Base-by-base conservation (phyloP, 2,113 vertebrate genomes). In the Hystrix brachyura region DNA sequence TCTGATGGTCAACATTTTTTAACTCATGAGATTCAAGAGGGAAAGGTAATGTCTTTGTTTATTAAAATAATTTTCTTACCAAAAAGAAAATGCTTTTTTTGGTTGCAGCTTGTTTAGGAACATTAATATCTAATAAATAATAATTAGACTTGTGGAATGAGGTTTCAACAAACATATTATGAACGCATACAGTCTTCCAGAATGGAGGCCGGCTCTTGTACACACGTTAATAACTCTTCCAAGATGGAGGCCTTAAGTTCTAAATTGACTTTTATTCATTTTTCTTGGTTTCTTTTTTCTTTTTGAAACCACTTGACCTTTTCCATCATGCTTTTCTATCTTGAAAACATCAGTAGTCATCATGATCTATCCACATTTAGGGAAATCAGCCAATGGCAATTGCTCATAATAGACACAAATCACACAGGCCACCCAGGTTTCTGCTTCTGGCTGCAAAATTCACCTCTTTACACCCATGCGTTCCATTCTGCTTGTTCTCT, bases 31-130 rank as follows among this genome's bases (percentile, higher is more conserved):
- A 87, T 60, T 86, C 59, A 94, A 92, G 85, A 93, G 27, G 59
- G 9, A 90, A 67, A 95, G 90, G 72, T 64, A 84, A 5, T 67
- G 3, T n/a, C 78, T 57, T 93, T 3, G 59, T 64, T 92, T 57
- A 60, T 95, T 86, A 86, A 97, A 95, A 96, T 29, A 96, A 76
- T 81, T 93, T 94, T 78, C 29, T 55, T 84, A 92, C 94, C 43
- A 89, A 92, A 96, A 95, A 88, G 48, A 96, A 97, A 96, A 62
- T 83, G 8, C 3, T 93, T 10, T 81, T 93, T 96, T 82, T 85
- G 86, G 60, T 23, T 84, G 84, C 12, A 83, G 32, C 82, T 78
- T 78, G 11, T 91, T 91, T 38, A 13, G 69, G 12, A 83, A 21
- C 17, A 67, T 79, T 95, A 78, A 88, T 55, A 59, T 29, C 71